Evolutionary conservation across 2,888 invertebrate species (phyloP).

Genomic region (Aleiodes alternator): DNA sequence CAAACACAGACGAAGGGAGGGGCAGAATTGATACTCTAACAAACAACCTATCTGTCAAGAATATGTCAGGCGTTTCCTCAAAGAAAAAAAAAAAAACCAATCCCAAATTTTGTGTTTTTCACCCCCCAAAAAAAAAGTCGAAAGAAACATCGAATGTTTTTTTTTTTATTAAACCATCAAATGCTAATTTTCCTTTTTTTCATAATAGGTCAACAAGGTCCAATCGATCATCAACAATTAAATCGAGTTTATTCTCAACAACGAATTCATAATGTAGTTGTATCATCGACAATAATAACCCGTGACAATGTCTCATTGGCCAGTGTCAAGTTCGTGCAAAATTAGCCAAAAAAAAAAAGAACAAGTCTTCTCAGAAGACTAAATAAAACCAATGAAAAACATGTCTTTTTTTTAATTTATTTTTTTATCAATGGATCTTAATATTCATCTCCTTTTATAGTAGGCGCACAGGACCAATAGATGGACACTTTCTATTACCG

Average conservation of each 20-base stretch:
- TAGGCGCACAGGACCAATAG: too few species aligned
- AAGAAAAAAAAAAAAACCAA: not conserved
- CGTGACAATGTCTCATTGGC: slow-evolving; percentile 26
- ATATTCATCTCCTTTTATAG: too few species aligned
- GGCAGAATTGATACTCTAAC: not conserved
- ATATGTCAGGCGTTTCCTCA: not conserved
- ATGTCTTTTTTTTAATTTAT: too few species aligned
- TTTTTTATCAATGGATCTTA: too few species aligned
- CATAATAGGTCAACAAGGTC: not conserved
- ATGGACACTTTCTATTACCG: too few species aligned
- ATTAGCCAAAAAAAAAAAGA: slow-evolving; percentile 27
- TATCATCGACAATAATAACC: slow-evolving; percentile 43
- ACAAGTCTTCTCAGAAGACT: not conserved
- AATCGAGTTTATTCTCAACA: not conserved
- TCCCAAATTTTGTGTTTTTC: not conserved
- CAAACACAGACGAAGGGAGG: not conserved
- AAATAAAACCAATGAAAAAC: too few species aligned
- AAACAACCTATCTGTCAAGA: slow-evolving; percentile 20
- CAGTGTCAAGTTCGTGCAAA: slow-evolving; percentile 43
- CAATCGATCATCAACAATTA: not conserved
- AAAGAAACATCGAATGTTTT: too few species aligned
- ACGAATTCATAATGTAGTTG: slow-evolving; percentile 6
- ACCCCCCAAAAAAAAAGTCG: too few species aligned
- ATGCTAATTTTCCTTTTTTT: too few species aligned
- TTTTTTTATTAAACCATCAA: too few species aligned